These are phyloP conservation scores for Agrilus cyanescens DNA, from an alignment of 2,888 invertebrate species.

Conservation along the genomic window DNA sequence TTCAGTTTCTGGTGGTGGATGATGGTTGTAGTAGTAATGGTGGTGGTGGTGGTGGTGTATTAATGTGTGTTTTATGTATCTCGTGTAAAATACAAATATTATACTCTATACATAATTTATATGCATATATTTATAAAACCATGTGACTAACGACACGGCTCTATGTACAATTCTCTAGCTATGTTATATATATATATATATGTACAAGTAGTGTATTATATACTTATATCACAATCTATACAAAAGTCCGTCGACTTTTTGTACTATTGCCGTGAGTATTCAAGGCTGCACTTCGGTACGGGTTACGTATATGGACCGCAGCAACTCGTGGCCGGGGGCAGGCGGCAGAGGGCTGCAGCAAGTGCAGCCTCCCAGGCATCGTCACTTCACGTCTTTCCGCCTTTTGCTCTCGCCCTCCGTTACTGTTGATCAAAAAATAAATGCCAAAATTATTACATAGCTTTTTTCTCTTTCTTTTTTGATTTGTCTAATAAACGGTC, in stretches of 20 bases:
- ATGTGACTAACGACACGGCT: conserved; percentile 18
- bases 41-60: conserved; percentile 11
- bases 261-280: conserved; percentile 20
- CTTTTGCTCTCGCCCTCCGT: conserved; percentile 34
- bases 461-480: too few relatives aligned
- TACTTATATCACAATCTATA: conserved; percentile 33
- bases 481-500: too few relatives aligned
- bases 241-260: conserved; percentile 25
- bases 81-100: conserved; percentile 21
- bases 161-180: conserved; percentile 26
- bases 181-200: conserved; percentile 29
- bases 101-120: conserved; percentile 14
- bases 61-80: conserved; percentile 21
- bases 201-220: conserved; percentile 22
- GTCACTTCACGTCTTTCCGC: conserved; percentile 39
- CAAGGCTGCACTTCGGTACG: conserved; percentile 23
- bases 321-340: conserved; percentile 18
- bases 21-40: neutral
- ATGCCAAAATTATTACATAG: neutral
- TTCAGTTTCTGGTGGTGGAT: too few relatives aligned
- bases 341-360: conserved; percentile 17
- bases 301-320: conserved; percentile 23
- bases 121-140: conserved; percentile 7
- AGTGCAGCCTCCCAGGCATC: conserved; percentile 32
- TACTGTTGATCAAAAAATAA: conserved; percentile 22